phyloP scores from a whole-genome alignment of 2,888 invertebrate species.

The Drosophila greeni region DNA sequence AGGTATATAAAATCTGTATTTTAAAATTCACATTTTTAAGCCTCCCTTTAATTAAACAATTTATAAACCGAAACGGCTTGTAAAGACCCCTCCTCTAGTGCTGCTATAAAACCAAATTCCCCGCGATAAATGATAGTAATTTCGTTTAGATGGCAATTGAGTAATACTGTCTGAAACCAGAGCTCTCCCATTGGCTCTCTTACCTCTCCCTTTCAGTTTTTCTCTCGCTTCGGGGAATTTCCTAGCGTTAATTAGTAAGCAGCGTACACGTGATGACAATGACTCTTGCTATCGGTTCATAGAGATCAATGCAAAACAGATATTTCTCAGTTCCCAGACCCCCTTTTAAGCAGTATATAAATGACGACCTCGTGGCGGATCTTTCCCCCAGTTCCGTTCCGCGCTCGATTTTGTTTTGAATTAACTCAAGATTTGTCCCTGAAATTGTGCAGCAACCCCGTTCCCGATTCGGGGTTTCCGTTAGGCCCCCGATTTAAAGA shows the following conservation, averaged over 20 bases:
- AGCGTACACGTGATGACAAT: constrained; percentile 63
- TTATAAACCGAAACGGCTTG: too few relatives aligned
- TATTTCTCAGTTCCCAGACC: constrained; percentile 15
- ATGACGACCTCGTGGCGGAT: constrained; percentile 23
- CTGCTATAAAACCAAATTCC: background rate
- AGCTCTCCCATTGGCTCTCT: background rate
- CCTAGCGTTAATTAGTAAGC: constrained; percentile 53
- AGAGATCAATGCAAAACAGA: constrained; percentile 51
- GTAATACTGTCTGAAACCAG: constrained; percentile 6
- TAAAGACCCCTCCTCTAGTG: too few relatives aligned
- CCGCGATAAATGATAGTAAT: background rate
- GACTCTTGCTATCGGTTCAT: constrained; percentile 59
- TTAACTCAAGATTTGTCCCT: constrained; percentile 54
- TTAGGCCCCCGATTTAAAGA: constrained; percentile 43
- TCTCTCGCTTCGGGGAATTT: constrained; percentile 50
- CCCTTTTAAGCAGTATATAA: background rate
- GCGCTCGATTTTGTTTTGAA: constrained; percentile 20
- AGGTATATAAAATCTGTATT: background rate
- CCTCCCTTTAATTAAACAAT: too few relatives aligned
- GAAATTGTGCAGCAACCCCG: constrained; percentile 70
- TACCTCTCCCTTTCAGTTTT: background rate
- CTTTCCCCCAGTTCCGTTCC: constrained; percentile 12
- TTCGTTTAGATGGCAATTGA: constrained; percentile 10
- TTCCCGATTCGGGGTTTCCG: constrained; percentile 52
- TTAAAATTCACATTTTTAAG: too few relatives aligned